phyloP scores from a whole-genome alignment of 2,113 vertebrate species.

The Casuarius casuarius region DNA sequence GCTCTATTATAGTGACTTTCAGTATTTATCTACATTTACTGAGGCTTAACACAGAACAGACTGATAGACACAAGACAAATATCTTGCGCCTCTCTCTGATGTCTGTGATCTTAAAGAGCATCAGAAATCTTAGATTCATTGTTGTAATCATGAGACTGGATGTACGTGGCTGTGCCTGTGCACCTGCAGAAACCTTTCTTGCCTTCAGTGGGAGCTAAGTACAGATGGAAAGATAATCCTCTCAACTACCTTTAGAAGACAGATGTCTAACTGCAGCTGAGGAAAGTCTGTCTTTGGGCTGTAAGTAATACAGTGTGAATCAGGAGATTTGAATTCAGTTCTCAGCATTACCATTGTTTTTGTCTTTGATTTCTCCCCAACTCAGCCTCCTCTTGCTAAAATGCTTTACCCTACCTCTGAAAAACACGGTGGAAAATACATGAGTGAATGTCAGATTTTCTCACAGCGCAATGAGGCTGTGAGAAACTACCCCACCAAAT shows the following conservation, averaged over 20 bases:
- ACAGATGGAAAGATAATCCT: not conserved
- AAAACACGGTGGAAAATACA: not conserved
- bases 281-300: not conserved
- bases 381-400: not conserved
- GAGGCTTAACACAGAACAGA: not conserved
- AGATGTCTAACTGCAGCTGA: not conserved
- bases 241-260: not conserved
- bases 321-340: not conserved
- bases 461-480: not conserved
- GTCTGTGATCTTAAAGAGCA: not conserved
- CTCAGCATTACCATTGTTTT: not conserved
- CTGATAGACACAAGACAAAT: not conserved
- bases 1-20: not conserved
- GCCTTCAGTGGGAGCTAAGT: not conserved
- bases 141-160: not conserved
- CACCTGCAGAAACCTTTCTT: not conserved
- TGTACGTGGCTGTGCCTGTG: not conserved
- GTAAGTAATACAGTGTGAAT: not conserved
- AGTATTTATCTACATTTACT: not conserved
- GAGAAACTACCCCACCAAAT: not conserved
- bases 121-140: not conserved
- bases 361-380: not conserved
- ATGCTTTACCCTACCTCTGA: not conserved
- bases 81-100: not conserved
- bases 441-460: not conserved